phyloP scores from a whole-genome alignment of 2,888 invertebrate species.

The Stenodera caucasica region DNA sequence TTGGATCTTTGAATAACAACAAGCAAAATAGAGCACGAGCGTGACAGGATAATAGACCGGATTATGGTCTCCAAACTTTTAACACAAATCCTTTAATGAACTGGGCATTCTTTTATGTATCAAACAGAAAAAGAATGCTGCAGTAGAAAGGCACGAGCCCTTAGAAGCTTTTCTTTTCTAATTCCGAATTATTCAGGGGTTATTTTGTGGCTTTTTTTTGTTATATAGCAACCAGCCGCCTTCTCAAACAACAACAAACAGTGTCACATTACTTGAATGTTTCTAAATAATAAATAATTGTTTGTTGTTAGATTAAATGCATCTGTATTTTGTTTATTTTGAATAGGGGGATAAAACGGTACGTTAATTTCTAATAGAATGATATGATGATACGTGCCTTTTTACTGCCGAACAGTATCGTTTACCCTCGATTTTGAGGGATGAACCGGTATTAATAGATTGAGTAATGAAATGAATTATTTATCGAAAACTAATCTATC shows the following conservation, averaged over 20 bases:
- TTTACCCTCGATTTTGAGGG: slow-evolving; percentile 8
- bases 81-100: not conserved
- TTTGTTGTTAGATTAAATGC: slow-evolving; percentile 19
- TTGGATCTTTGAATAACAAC: not conserved
- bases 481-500: not conserved
- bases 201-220: slow-evolving; percentile 9
- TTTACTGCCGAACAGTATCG: slow-evolving; percentile 17
- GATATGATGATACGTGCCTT: slow-evolving; percentile 17
- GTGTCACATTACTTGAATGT: slow-evolving; percentile 20
- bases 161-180: slow-evolving; percentile 4
- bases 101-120: not conserved
- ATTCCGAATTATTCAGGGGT: slow-evolving; percentile 14
- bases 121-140: not conserved
- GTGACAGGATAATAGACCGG: not conserved
- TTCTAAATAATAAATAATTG: slow-evolving; percentile 8
- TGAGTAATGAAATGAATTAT: not conserved
- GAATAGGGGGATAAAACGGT: slow-evolving; percentile 10
- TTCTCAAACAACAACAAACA: slow-evolving; percentile 7
- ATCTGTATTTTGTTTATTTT: slow-evolving; percentile 15
- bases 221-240: not conserved
- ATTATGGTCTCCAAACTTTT: not conserved
- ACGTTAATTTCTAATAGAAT: slow-evolving; percentile 22
- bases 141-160: slow-evolving; percentile 21
- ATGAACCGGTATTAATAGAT: not conserved
- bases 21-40: not conserved